These are phyloP conservation scores for Taenaris catops DNA, from an alignment of 2,888 invertebrate genomes.

Conservation along the genomic window DNA sequence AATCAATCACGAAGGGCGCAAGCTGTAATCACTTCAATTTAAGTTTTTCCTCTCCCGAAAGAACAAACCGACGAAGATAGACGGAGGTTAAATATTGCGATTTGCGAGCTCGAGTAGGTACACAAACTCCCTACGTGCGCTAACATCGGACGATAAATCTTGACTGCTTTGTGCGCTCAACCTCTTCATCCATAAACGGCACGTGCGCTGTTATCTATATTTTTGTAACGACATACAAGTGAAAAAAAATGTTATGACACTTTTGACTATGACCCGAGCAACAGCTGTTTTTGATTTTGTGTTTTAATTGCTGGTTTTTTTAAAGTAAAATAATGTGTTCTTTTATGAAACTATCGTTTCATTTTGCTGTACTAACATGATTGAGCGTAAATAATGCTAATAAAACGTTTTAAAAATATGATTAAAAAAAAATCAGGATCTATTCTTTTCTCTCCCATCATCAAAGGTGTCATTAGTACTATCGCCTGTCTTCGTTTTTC, in stretches of 20 bases:
- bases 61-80: constrained; percentile 65
- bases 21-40: constrained; percentile 64
- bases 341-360: too few species aligned
- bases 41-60: constrained; percentile 63
- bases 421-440: too few species aligned
- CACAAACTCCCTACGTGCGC: constrained; percentile 59
- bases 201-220: constrained; percentile 61
- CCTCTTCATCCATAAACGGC: constrained; percentile 62
- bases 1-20: constrained; percentile 60
- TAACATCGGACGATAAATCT: constrained; percentile 63
- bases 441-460: too few species aligned
- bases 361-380: too few species aligned
- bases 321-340: too few species aligned
- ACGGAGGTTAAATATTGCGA: constrained; percentile 61
- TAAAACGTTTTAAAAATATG: too few species aligned
- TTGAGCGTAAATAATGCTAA: too few species aligned
- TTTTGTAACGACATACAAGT: constrained; percentile 54
- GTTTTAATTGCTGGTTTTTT: too few species aligned
- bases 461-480: too few species aligned
- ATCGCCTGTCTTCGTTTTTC: too few species aligned
- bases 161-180: constrained; percentile 53
- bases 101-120: constrained; percentile 41
- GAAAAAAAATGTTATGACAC: constrained; percentile 57
- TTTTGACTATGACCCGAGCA: too few species aligned
- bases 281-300: too few species aligned